Evolutionary conservation across 2,888 invertebrate species (phyloP).

Genomic region (Eupeodes latifasciatus): DNA sequence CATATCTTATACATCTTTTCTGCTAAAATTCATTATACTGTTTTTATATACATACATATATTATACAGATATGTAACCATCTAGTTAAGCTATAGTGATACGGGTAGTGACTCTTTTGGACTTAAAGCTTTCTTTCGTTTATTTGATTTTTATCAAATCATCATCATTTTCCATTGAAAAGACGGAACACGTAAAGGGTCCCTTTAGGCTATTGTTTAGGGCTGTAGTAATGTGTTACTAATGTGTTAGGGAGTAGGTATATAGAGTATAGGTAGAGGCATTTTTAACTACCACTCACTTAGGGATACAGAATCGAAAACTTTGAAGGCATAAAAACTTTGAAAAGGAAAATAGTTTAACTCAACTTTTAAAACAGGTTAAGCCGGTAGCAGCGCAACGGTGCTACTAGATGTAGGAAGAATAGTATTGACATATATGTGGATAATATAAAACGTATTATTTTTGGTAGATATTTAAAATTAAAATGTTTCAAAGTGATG

Average conservation of each 20-base stretch:
- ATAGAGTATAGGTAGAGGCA: neutral
- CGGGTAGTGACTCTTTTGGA: neutral
- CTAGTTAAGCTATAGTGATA: neutral
- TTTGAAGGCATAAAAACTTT: conserved; percentile 24
- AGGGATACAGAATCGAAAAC: conserved; percentile 4
- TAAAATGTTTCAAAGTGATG: too few relatives aligned
- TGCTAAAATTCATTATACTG: neutral
- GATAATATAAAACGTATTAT: too few relatives aligned
- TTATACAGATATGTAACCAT: neutral
- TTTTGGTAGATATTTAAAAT: too few relatives aligned
- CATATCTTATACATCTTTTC: conserved; percentile 7
- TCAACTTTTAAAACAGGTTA: conserved; percentile 15
- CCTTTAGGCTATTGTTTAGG: conserved; percentile 6
- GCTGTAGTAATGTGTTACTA: conserved; percentile 41
- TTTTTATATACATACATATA: neutral
- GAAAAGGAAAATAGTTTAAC: conserved; percentile 4
- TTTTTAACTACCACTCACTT: conserved; percentile 1
- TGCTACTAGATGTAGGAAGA: conserved; percentile 6
- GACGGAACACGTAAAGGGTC: conserved; percentile 8
- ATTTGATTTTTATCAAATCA: conserved; percentile 59
- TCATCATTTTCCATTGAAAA: conserved; percentile 49
- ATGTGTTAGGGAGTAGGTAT: conserved; percentile 8
- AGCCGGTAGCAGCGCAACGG: neutral
- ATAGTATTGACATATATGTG: too few relatives aligned
- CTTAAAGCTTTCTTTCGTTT: conserved; percentile 37